phyloP scores from a whole-genome alignment of 2,888 invertebrate genomes.

The Ochropleura leucogaster region DNA sequence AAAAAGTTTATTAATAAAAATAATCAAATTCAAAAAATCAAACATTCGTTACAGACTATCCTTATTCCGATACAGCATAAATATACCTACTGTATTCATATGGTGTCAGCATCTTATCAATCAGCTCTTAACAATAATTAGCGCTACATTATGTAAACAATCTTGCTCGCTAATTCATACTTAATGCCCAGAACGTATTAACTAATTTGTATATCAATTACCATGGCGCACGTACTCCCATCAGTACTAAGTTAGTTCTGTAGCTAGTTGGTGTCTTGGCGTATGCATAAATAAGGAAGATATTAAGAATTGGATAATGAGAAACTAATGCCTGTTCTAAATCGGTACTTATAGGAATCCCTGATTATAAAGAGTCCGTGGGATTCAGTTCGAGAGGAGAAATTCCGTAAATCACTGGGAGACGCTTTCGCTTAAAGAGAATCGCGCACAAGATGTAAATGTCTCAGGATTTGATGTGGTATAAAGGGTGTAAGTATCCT shows the following conservation, averaged over 20 bases:
- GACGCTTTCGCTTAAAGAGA: neutral
- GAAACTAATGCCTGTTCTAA: neutral
- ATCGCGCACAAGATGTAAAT: neutral
- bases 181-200: slow-evolving; percentile 54
- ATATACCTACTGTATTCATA: slow-evolving; percentile 22
- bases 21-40: too few relatives aligned
- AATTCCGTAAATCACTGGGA: neutral
- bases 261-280: neutral
- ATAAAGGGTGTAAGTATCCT: too few relatives aligned
- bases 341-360: neutral
- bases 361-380: neutral
- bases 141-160: slow-evolving; percentile 45
- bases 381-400: neutral
- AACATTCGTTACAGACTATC: neutral
- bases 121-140: slow-evolving; percentile 37
- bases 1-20: too few relatives aligned
- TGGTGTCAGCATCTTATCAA: slow-evolving; percentile 14
- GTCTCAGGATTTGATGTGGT: neutral
- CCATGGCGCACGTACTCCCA: slow-evolving; percentile 34
- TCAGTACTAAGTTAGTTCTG: slow-evolving; percentile 7
- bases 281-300: slow-evolving; percentile 11
- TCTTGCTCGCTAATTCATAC: slow-evolving; percentile 53
- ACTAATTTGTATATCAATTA: slow-evolving; percentile 63
- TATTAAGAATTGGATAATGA: neutral
- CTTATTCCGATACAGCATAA: neutral